These are phyloP conservation scores for Anguilla japonica DNA, from an alignment of 2,113 vertebrate species.

Conservation along the genomic window DNA sequence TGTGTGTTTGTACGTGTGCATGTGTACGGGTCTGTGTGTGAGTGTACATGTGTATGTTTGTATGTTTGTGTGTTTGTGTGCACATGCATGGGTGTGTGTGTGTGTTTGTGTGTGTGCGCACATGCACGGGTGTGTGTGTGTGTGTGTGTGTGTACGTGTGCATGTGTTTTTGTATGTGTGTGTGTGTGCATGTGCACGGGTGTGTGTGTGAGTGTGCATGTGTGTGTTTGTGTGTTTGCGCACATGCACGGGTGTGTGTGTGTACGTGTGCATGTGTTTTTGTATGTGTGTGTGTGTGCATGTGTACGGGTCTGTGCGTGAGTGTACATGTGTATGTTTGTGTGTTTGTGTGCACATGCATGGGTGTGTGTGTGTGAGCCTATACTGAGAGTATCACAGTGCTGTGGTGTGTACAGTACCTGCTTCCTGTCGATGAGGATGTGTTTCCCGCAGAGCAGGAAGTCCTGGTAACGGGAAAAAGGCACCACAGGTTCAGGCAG, in stretches of 20 bases:
- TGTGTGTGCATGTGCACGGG: too few species aligned
- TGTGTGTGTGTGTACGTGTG: background rate
- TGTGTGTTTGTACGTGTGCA: too few species aligned
- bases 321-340: background rate
- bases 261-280: background rate
- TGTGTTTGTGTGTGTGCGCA: too few species aligned
- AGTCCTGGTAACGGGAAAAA: slow-evolving; percentile 65
- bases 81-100: too few species aligned
- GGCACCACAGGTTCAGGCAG: slow-evolving; percentile 75
- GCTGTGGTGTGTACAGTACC: slow-evolving; percentile 41
- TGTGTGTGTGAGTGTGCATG: background rate
- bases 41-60: background rate
- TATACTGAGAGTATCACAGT: background rate
- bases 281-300: too few species aligned
- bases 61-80: too few species aligned
- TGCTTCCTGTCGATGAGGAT: slow-evolving; percentile 53
- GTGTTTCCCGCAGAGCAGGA: slow-evolving; percentile 65
- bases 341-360: background rate
- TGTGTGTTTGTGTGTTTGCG: too few species aligned
- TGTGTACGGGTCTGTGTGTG: too few species aligned
- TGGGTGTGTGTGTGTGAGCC: background rate
- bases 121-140: too few species aligned
- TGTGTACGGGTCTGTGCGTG: background rate
- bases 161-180: too few species aligned
- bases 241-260: too few species aligned